Evolutionary conservation across 2,888 invertebrate genomes (phyloP).

Genomic region (Agapostemon virescens): DNA sequence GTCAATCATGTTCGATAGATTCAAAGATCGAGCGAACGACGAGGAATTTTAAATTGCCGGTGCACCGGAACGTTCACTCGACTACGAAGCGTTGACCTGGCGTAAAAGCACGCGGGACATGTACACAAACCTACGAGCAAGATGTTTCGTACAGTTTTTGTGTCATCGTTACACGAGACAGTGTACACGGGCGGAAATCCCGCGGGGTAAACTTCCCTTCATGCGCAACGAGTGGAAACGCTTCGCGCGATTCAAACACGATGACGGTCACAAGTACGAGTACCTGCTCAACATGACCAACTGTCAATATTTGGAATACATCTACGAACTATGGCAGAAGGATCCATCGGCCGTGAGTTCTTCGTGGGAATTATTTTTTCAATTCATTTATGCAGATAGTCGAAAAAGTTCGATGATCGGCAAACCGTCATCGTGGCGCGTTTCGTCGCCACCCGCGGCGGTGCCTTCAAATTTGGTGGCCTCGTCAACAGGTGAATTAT

Average conservation of each 20-base stretch:
- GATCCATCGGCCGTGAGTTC: slow-evolving; percentile 68
- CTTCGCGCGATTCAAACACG: slow-evolving; percentile 24
- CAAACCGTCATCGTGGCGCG: background rate
- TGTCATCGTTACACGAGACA: background rate
- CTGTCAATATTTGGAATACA: slow-evolving; percentile 73
- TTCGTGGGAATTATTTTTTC: slow-evolving; percentile 73
- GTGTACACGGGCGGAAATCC: background rate
- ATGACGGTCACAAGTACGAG: slow-evolving; percentile 39
- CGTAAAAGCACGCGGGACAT: slow-evolving; percentile 46
- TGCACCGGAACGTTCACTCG: background rate
- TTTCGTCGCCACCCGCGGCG: slow-evolving; percentile 6
- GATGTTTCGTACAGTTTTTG: background rate
- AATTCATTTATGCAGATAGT: slow-evolving; percentile 28
- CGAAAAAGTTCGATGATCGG: rapidly evolving
- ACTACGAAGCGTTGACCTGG: background rate
- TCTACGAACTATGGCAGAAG: slow-evolving; percentile 72
- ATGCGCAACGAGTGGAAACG: background rate
- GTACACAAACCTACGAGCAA: slow-evolving; percentile 49
- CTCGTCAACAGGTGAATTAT: background rate
- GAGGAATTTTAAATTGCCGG: slow-evolving; percentile 11
- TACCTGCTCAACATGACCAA: slow-evolving; percentile 70
- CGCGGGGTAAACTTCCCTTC: background rate
- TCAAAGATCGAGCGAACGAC: background rate
- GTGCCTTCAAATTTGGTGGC: background rate
- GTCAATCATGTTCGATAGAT: background rate